Conservation (phyloP, 1,140 invertebrate genomes). For the Akabosia matsudoensis region DNA sequence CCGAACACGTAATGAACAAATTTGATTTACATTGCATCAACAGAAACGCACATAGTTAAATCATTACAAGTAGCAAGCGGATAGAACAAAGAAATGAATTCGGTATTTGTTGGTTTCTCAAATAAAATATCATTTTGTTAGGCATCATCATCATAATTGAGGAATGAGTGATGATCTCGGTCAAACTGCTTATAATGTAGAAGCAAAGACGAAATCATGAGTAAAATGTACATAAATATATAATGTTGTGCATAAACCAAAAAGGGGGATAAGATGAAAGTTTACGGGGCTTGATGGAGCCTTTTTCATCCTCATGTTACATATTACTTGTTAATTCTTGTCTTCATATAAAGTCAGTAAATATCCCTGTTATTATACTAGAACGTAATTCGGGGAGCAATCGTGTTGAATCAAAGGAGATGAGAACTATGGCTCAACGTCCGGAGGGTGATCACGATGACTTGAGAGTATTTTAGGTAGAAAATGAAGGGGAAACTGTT, state of each 20-base stretch:
- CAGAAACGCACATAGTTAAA: too few relatives aligned
- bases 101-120: too few relatives aligned
- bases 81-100: too few relatives aligned
- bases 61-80: too few relatives aligned
- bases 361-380: neutral
- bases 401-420: neutral
- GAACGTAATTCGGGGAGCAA: neutral
- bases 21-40: too few relatives aligned
- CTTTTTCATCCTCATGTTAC: too few relatives aligned
- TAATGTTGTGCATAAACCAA: too few relatives aligned
- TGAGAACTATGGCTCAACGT: neutral
- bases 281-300: too few relatives aligned
- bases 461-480: neutral
- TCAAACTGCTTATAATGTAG: neutral
- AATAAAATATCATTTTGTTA: neutral
- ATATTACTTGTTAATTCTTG: neutral
- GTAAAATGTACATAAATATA: neutral
- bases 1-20: too few relatives aligned
- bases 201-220: neutral
- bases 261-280: too few relatives aligned
- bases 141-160: neutral
- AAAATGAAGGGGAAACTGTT: neutral
- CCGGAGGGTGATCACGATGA: neutral
- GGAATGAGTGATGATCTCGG: neutral
- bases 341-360: neutral